Evolutionary conservation across 2,888 invertebrate species (phyloP), one percentile per base, ranked within the genome.

Genomic region (Tenthredo mesomela): DNA sequence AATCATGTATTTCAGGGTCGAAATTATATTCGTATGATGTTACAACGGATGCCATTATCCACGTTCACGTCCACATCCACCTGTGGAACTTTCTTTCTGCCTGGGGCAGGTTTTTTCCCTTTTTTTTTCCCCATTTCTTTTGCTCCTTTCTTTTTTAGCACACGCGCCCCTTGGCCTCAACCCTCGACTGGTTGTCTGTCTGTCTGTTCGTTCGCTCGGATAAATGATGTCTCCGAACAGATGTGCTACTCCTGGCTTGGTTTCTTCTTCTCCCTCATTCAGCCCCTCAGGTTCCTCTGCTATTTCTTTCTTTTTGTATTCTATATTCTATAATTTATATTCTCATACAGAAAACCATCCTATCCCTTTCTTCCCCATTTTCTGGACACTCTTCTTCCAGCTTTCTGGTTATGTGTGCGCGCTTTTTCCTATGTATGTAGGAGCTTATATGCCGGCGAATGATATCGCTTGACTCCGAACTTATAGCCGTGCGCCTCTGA

Each of bases 211-310:
- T 54, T 82, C 75, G 82, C 84, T 85, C 82, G 85, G 85, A 86
- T 87, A 86, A 86, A 85, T 82, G 85, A 82, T 85, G 85, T 86
- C 86, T 82, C 84, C 77, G 85, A 85, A 84, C 82, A 87, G 85
- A 86, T 86, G 86, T 87, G 86, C 85, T 84, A 71, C 85, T 82
- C 82, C 84, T 47, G 75, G 85, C 71, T 84, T 75, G 67, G 67
- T 80, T 82, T 47, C 33, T 82, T 29, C 18, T 58, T 47, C 18
- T 58, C 29, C 33, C 33, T 77, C 83, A 85, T 75, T 43, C 85
- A 58, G 70, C 61, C 84, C 85, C 70, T 61, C 82, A 58, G 61
- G 58, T 80, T 47, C 21, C 61, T 43, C 65, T 83, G 75, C 85
- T 84, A 84, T 47, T 47, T 47, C 47, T 47, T 47, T 47, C 12